These are phyloP conservation scores for Acronicta psi DNA, from an alignment of 2,888 invertebrate genomes.

Conservation along the genomic window DNA sequence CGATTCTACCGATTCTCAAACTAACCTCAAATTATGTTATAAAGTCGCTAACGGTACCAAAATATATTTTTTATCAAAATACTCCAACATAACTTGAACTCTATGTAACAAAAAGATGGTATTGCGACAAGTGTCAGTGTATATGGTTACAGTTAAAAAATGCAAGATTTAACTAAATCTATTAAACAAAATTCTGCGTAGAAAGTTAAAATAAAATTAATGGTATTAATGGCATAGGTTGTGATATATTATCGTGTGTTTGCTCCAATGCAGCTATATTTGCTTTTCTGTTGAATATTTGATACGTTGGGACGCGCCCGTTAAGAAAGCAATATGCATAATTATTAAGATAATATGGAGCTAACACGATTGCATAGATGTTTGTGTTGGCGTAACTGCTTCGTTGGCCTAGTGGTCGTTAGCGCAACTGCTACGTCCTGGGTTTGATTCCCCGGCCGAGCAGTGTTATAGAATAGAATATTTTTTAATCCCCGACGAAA, in stretches of 20 bases:
- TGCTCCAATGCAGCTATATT: slow-evolving; percentile 47
- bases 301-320: slow-evolving; percentile 39
- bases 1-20: slow-evolving; percentile 34
- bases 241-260: slow-evolving; percentile 45
- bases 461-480: too few species aligned
- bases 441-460: too few species aligned
- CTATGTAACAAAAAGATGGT: not conserved
- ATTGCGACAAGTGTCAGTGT: not conserved
- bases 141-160: slow-evolving; percentile 27
- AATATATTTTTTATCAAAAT: slow-evolving; percentile 42
- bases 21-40: slow-evolving; percentile 34
- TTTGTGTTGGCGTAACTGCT: too few species aligned
- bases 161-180: slow-evolving; percentile 48
- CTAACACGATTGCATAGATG: not conserved
- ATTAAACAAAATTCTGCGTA: slow-evolving; percentile 61
- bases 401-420: too few species aligned
- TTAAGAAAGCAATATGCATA: slow-evolving; percentile 31
- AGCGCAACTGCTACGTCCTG: too few species aligned
- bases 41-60: slow-evolving; percentile 55
- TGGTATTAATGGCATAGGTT: slow-evolving; percentile 63
- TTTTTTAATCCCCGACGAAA: too few species aligned
- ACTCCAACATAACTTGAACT: slow-evolving; percentile 28
- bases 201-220: slow-evolving; percentile 65
- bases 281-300: slow-evolving; percentile 61
- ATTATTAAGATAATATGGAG: slow-evolving; percentile 35